Evolutionary conservation across 2,797 vertebrate genomes (phyloP), one percentile per base, ranked within the genome.

Genomic region (Eulemur mongoz): DNA sequence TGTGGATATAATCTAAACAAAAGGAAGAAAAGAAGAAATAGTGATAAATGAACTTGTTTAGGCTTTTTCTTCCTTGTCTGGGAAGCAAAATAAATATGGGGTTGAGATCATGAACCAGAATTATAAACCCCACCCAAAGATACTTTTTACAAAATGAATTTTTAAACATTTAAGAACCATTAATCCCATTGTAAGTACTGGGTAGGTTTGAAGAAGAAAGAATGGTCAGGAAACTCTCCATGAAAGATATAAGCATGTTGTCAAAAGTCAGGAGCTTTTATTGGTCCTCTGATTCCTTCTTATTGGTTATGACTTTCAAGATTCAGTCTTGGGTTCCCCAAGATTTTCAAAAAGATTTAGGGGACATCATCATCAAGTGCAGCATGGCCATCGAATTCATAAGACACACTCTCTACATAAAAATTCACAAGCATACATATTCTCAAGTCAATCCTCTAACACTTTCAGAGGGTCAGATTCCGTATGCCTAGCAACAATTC

Each of bases 401-500:
- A 93, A 95, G 89, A 80, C 76, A 94, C 22, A 30, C 61, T 92
- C 73, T 93, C 83, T 88, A 38, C 65, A 76, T 97, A 96, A 87
- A 97, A 97, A 91, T 92, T 97, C 95, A 75, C 76, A 92, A 92
- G 75, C 52, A 5, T 48, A 27, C 75, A 80, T 94, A 95, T 96
- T 95, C 89, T 54, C 72, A 97, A 97, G 93, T 95, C 97, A 94
- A 92, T 97, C 94, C 87, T 96, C 78, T 94, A 97, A 96, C 61
- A 92, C 97, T 76, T 98, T 95, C 76, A 73, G 97, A 98, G 83
- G 70, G 95, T 92, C 94, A 97, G 81, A 83, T 97, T 98, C 93
- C 70, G 18, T 93, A 92, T 96, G 95, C 96, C 89, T 98, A 98
- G 96, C 90, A 98, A 97, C 95, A 98, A 98, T 97, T 97, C 87